Base-by-base conservation (phyloP, 30 jellyfish, hydroid and myxozoan species). In the Aurelia aurita complex sp. Pacific region DNA sequence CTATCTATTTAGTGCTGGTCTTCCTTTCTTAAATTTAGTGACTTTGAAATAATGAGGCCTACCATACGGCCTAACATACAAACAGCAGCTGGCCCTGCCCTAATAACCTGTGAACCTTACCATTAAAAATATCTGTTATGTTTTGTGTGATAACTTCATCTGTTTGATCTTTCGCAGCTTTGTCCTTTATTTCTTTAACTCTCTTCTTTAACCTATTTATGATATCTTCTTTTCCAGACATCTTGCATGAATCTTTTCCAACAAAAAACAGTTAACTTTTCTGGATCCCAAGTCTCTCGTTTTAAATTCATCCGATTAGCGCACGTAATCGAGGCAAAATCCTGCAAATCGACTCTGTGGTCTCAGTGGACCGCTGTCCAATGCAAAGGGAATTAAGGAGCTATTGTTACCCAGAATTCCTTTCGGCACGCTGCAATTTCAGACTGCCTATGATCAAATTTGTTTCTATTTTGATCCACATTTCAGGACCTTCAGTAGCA, bases 111-210 rank as follows among this genome's bases (percentile, higher is more conserved):
- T 43, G 15, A 8, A 50, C 60, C 54, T 12, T 73, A 83, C 92
- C 92, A 83, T 83, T 73, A 53, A 83, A 83, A 14, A 64, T 67
- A 40, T 73, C 92, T 14, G 66, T 40, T 10, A 83, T 59, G 67
- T 73, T 73, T 51, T 73, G 51, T 3, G 50, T 73, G 32, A 83
- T 83, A 18, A 60, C 87, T 8, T 74, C 92, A 8, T 83, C 92
- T 18, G 81, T 34, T 51, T 43, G 53, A n/a, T 73, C 87, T 52
- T 83, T 43, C 11, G 79, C 87, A 23, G 82, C 92, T 59, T 62
- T 64, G 15, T 83, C 82, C 72, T 73, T 62, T 36, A 83, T 12
- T 32, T 83, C 60, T 29, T 33, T 17, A 2, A 83, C 82, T 72
- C 92, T 61, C 36, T 74, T 38, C 67, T 66, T 83, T 82, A 73